Evolutionary conservation across 2,797 vertebrate species (phyloP), one percentile per base, ranked within the genome.

Genomic region (Borostomias antarcticus): DNA sequence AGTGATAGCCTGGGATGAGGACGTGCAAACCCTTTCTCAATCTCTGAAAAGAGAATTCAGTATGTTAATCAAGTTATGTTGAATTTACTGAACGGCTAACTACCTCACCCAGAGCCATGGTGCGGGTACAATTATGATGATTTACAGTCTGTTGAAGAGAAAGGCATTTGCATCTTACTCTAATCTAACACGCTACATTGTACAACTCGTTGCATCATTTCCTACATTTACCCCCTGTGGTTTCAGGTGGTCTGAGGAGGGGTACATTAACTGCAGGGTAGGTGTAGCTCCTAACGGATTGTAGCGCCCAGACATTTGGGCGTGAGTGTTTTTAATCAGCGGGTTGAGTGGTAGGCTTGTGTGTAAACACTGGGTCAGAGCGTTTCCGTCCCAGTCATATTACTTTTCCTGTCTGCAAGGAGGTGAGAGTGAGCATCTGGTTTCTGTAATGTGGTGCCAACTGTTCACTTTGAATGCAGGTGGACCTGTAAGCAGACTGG

Each of bases 1-100:
- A 50, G 64, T 5, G 68, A 81, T 80, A 28, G 40, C 40, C n/a
- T 43, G 40, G 40, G 40, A 43, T 43, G 15, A 43, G 40, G 35
- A 37, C 8, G 35, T 74, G 57, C 66, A 75, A 75, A 82, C 32
- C 29, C 82, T 83, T 83, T 68, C 65, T 59, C 70, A 56, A 47
- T 68, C 40, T 76, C 68, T 72, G 45, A 70, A 80, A 30, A 47
- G 84, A 76, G 81, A 80, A 78, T 82, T 77, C 32, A n/a, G 70
- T 72, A 68, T 64, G 62, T 77, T 77, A 64, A 81, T 80, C 73
- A 76, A 74, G 76, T 82, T 75, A 54, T 64, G 43, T 84, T 85
- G 74, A 78, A 74, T 66, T 69, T 69, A 10, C 19, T 75, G 72
- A 77, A 76, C 71, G 78, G 64, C 59, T n/a, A n/a, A n/a, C n/a